Conservation (phyloP, 2,797 vertebrate species). For the Naso thynnoides region DNA sequence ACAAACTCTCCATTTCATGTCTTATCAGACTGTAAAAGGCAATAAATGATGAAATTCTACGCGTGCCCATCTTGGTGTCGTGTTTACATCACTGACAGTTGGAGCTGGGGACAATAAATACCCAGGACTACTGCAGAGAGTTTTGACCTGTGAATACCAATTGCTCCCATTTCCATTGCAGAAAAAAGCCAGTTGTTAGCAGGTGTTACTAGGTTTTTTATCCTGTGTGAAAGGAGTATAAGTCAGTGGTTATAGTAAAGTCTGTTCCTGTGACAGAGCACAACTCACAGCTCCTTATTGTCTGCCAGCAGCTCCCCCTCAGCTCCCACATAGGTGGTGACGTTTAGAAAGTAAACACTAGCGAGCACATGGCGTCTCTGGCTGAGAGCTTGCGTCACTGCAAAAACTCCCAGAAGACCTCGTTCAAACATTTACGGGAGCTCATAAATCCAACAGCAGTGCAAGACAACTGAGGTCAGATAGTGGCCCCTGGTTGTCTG, state of each 20-base stretch:
- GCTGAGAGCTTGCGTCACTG: constrained; percentile 49
- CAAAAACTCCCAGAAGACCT: constrained; percentile 62
- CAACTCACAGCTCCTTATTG: constrained; percentile 5
- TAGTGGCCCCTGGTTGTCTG: constrained; percentile 37
- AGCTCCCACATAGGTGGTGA: constrained; percentile 45
- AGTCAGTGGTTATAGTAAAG: constrained; percentile 17
- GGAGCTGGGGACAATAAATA: too few relatives aligned
- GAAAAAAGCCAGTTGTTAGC: too few relatives aligned
- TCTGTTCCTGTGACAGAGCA: constrained; percentile 10
- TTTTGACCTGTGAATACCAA: too few relatives aligned
- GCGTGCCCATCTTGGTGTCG: too few relatives aligned
- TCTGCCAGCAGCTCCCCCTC: constrained; percentile 16
- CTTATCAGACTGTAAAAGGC: too few relatives aligned
- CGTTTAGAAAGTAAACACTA: constrained; percentile 71
- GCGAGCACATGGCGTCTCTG: constrained; percentile 48
- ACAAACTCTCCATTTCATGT: too few relatives aligned
- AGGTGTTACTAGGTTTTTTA: background rate
- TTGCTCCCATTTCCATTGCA: background rate
- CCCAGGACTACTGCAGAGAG: too few relatives aligned
- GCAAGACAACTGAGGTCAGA: constrained; percentile 16
- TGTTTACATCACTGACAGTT: too few relatives aligned
- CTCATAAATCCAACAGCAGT: constrained; percentile 67
- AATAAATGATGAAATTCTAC: too few relatives aligned
- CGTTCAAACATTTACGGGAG: constrained; percentile 70
- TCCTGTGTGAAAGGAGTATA: background rate